phyloP scores from a whole-genome alignment of 2,797 vertebrate species.

The Sciaenops ocellatus region DNA sequence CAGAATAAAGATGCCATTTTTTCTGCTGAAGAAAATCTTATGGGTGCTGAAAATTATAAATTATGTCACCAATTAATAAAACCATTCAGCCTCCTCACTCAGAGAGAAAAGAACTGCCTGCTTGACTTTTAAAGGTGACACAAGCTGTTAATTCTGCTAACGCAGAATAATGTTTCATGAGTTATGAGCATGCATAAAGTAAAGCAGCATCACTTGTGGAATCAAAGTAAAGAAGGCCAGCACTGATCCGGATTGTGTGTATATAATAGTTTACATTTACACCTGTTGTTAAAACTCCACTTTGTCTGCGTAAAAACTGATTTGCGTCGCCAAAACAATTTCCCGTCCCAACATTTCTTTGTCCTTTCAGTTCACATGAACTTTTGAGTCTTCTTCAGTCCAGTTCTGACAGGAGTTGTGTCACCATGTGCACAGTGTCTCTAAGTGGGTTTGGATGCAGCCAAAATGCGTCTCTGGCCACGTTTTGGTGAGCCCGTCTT shows the following conservation, averaged over 20 bases:
- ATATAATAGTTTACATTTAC: constrained; percentile 60
- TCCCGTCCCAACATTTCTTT: constrained; percentile 22
- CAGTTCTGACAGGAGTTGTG: constrained; percentile 21
- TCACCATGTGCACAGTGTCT: constrained; percentile 37
- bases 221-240: constrained; percentile 2
- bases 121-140: background rate
- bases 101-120: background rate
- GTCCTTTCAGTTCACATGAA: constrained; percentile 30
- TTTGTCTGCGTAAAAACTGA: constrained; percentile 37
- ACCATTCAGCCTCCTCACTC: background rate
- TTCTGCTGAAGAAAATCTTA: background rate
- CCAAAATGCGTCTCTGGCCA: constrained; percentile 21
- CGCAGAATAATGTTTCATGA: constrained; percentile 14
- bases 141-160: background rate
- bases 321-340: constrained; percentile 33
- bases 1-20: background rate
- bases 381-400: constrained; percentile 27
- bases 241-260: constrained; percentile 62
- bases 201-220: background rate
- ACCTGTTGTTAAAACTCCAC: constrained; percentile 57
- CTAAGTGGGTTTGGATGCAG: constrained; percentile 17
- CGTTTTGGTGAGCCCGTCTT: constrained; percentile 28
- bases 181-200: background rate
- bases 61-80: background rate
- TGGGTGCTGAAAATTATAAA: background rate